These are phyloP conservation scores for Temnothorax curvispinosus DNA, from an alignment of 1,140 invertebrate genomes.

Conservation along the genomic window DNA sequence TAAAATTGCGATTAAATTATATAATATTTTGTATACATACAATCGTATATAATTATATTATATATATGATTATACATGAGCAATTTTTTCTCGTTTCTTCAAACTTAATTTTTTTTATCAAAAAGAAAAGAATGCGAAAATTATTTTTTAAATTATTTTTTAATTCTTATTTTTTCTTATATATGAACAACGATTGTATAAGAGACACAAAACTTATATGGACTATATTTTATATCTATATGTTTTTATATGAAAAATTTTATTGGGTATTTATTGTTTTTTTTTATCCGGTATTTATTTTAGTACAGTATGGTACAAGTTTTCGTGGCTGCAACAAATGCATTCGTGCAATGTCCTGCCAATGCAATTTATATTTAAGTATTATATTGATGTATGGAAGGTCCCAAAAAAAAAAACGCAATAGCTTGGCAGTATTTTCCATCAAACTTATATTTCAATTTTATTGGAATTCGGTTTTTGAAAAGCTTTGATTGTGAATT, in stretches of 20 bases:
- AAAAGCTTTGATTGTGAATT: not conserved
- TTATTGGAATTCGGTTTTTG: not conserved
- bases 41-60: no score
- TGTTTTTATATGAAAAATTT: not conserved
- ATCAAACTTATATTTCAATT: not conserved
- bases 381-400: constrained; percentile 51
- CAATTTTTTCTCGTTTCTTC: no score
- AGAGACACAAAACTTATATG: no score
- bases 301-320: constrained; percentile 45
- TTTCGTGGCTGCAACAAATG: constrained; percentile 66
- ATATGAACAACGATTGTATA: no score
- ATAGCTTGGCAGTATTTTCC: constrained; percentile 26
- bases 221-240: no score
- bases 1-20: no score
- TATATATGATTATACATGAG: no score
- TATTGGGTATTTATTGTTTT: not conserved
- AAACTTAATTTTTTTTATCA: no score
- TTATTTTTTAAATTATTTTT: no score
- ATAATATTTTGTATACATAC: no score
- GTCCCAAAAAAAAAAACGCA: not conserved
- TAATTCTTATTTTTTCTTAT: no score
- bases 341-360: constrained; percentile 80
- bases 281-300: not conserved
- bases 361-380: constrained; percentile 79
- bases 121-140: no score